Evolutionary conservation across 2,797 vertebrate species (phyloP), one percentile per base, ranked within the genome.

Genomic region (Lerista edwardsae): DNA sequence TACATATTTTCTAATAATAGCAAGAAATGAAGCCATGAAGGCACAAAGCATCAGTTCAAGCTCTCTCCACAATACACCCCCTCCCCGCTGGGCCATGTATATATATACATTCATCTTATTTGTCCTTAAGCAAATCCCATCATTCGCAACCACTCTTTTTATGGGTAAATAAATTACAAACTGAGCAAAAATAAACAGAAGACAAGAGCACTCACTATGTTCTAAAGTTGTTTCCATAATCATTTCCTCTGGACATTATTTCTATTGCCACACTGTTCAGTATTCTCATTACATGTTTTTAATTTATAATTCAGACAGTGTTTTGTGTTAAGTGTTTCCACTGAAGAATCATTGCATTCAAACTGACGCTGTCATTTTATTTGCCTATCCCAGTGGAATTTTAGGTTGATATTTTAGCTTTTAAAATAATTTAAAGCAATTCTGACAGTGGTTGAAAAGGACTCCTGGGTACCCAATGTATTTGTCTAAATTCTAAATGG

Each of bases 401-500:
- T 86, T 87, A 91, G 80, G 36, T 69, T 93, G 89, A 80, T 85
- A 79, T 91, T 94, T 93, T 90, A 90, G 88, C 79, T 90, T 84
- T 94, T 94, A 91, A 86, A 86, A 91, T 86, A 71, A 85, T 92
- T 93, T 89, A 89, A 86, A 93, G 89, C 83, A 85, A 76, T 91
- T 89, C 91, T 87, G 89, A 41, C 69, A 85, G 65, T 57, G 72
- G 77, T 77, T 89, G 71, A 47, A 94, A 90, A 92, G 89, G 44
- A 67, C 88, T 90, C 86, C 86, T 86, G 90, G 74, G 87, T 87
- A 78, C 39, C 31, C 79, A 89, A 78, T 89, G 91, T 82, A 89
- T 84, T 79, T 89, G 67, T 74, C 91, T 93, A 90, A 94, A 92
- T 92, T 93, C 88, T 91, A 91, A 94, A 93, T 88, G 76, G 80